Evolutionary conservation across 1,140 invertebrate species (phyloP).

Genomic region (Aphelinus certus): DNA sequence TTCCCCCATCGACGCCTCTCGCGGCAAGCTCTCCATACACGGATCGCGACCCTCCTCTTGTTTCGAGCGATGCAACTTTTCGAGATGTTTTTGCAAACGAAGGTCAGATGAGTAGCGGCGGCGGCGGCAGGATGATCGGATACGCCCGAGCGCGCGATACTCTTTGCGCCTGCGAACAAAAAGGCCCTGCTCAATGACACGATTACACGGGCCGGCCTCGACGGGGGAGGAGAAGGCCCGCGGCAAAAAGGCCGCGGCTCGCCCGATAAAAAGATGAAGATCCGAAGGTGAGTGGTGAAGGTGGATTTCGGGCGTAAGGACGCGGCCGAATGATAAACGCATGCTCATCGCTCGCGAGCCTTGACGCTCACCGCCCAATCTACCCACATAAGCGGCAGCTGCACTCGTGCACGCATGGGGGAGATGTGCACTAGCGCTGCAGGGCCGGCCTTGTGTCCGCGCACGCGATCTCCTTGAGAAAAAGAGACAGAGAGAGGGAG

Average conservation of each 20-base stretch:
- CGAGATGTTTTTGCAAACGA: too few species aligned
- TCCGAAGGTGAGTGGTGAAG: conserved; percentile 4
- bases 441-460: not conserved
- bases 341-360: conserved; percentile 28
- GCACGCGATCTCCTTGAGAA: conserved; percentile 3
- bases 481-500: not conserved
- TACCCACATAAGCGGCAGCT: not conserved
- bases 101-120: too few species aligned
- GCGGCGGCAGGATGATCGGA: too few species aligned
- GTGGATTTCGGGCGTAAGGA: conserved; percentile 1
- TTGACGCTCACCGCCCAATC: conserved; percentile 2
- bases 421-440: not conserved
- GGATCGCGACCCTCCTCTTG: too few species aligned
- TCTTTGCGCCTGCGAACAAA: not conserved
- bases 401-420: not conserved
- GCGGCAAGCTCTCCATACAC: too few species aligned
- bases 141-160: too few species aligned
- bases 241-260: not conserved
- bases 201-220: not conserved
- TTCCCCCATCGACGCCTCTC: too few species aligned
- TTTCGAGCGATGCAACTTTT: too few species aligned
- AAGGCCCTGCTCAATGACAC: conserved; percentile 16
- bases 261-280: conserved; percentile 27
- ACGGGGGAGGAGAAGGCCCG: not conserved
- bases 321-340: conserved; percentile 11